Conservation (phyloP, 2,113 vertebrate genomes). For the Nerophis ophidion region DNA sequence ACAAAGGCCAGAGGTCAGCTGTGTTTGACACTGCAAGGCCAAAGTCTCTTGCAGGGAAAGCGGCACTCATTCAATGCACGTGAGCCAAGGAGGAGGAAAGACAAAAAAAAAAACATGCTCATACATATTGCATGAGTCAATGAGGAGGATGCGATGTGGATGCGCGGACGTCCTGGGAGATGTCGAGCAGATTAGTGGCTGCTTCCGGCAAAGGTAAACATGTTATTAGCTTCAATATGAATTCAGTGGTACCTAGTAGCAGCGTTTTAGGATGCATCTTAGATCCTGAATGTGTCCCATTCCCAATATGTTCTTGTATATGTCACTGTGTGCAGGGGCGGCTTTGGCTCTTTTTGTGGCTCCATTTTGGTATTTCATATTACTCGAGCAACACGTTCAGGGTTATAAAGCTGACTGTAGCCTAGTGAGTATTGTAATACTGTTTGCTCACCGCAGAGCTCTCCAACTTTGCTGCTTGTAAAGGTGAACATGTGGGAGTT, state of each 20-base stretch:
- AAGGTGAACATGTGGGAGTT: no score
- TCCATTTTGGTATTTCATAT: no score
- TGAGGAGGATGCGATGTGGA: not conserved
- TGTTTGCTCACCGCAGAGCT: no score
- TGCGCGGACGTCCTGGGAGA: not conserved
- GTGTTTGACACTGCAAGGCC: conserved; percentile 37
- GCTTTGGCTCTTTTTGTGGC: no score
- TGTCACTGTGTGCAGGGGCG: not conserved
- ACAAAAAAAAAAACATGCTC: conserved; percentile 19
- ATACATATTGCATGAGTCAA: conserved; percentile 22
- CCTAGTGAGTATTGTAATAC: no score
- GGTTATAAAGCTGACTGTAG: no score
- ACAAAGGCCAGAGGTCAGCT: conserved; percentile 19
- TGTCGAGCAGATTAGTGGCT: conserved; percentile 5
- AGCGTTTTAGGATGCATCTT: no score
- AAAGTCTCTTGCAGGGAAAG: conserved; percentile 28
- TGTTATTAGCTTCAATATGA: not conserved
- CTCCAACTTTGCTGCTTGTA: no score
- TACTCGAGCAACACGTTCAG: no score
- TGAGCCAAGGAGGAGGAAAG: conserved; percentile 8
- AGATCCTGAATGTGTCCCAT: not conserved
- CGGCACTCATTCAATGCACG: conserved; percentile 3
- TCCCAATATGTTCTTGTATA: not conserved
- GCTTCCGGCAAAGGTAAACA: conserved; percentile 3
- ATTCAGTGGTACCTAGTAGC: not conserved